Conservation (phyloP, 2,797 vertebrate genomes). For the Alauda arvensis region DNA sequence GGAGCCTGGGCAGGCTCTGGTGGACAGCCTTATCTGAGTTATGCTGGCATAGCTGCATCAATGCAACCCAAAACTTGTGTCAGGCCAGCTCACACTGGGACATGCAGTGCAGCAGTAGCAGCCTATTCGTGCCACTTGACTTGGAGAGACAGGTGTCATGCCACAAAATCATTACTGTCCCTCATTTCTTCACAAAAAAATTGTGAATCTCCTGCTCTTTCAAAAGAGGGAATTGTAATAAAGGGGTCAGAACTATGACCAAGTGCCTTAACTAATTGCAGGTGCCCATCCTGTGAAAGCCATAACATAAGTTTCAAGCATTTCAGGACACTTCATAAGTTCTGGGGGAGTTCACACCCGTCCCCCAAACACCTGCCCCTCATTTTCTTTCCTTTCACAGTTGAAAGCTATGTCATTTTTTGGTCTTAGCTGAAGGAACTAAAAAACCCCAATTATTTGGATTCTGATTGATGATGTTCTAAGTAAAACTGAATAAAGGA, state of each 20-base stretch:
- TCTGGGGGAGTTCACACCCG: neutral
- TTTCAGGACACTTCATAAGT: neutral
- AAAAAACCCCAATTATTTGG: neutral
- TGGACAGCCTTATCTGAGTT: rapidly evolving
- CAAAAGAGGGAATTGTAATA: neutral
- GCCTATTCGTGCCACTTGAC: neutral
- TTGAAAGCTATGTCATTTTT: neutral
- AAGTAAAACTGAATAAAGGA: neutral
- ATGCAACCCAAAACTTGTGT: neutral
- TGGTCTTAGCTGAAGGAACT: neutral
- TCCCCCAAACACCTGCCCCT: neutral
- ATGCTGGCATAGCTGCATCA: neutral
- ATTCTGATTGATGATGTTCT: neutral
- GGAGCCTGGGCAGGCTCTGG: neutral
- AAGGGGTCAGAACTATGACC: neutral
- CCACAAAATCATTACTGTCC: neutral
- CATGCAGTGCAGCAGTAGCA: neutral
- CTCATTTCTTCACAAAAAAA: neutral
- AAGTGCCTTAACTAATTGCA: neutral
- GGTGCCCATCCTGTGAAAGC: neutral
- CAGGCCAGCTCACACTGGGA: neutral
- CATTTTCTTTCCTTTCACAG: neutral
- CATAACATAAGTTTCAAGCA: neutral
- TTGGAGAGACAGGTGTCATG: neutral
- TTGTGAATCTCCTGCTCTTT: neutral